Conservation (phyloP, 1,140 invertebrate genomes). For the Drosophila auraria region DNA sequence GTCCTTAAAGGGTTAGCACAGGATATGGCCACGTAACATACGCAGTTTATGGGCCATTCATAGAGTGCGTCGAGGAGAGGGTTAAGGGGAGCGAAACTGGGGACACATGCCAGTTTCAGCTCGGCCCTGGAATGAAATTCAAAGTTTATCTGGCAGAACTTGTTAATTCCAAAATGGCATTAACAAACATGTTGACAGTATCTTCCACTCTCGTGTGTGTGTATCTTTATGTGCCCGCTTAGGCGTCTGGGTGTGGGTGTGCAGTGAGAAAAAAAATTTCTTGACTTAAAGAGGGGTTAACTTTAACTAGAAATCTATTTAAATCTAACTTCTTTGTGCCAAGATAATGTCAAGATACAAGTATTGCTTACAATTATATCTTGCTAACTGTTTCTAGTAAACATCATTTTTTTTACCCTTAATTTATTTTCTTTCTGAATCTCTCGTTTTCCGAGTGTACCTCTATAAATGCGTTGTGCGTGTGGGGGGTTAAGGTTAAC, state of each 20-base stretch:
- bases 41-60: conserved; percentile 48
- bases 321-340: background rate
- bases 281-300: background rate
- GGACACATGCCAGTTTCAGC: conserved; percentile 35
- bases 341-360: no score
- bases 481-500: conserved; percentile 9
- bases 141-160: conserved; percentile 82
- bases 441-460: conserved; percentile 6
- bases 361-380: no score
- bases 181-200: conserved; percentile 80
- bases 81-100: background rate
- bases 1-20: conserved; percentile 22
- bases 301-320: background rate
- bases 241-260: background rate
- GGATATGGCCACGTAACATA: conserved; percentile 36
- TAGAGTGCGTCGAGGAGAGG: background rate
- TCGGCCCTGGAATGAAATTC: conserved; percentile 69
- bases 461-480: background rate
- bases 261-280: background rate
- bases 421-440: no score
- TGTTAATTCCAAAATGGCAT: conserved; percentile 79
- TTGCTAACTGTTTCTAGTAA: no score
- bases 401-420: no score
- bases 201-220: conserved; percentile 38
- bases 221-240: conserved; percentile 50